phyloP scores from a whole-genome alignment of 1,140 invertebrate genomes.

The Lepidostoma basale region DNA sequence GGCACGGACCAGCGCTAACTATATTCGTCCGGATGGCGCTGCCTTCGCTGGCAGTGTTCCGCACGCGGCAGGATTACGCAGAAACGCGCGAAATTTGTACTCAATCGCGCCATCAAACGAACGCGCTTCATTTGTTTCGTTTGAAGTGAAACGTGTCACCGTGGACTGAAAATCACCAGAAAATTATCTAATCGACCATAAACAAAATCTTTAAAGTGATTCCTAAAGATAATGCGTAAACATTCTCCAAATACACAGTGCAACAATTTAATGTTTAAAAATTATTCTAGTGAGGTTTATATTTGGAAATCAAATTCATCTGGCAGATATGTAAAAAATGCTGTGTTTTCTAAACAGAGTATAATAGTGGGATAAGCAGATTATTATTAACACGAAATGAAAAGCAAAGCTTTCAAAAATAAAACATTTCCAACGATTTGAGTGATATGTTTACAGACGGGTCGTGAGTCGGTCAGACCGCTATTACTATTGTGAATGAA shows the following conservation, averaged over 20 bases:
- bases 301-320: too few species aligned
- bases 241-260: too few species aligned
- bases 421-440: conserved; percentile 3
- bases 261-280: too few species aligned
- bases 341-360: too few species aligned
- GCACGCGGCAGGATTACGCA: background rate
- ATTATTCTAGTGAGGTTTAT: too few species aligned
- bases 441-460: conserved; percentile 1
- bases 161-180: background rate
- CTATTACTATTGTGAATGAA: background rate
- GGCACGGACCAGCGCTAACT: background rate
- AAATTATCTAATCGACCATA: too few species aligned
- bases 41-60: background rate
- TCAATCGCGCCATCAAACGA: background rate
- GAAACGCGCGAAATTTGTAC: background rate
- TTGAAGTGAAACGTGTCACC: background rate
- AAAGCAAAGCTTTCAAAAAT: background rate
- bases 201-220: background rate
- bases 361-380: too few species aligned
- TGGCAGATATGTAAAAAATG: too few species aligned
- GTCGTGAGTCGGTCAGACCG: background rate
- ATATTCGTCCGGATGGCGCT: background rate
- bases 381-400: too few species aligned
- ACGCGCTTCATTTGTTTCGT: conserved; percentile 3
- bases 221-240: too few species aligned